These are phyloP conservation scores for Penaeus monodon DNA, from an alignment of 2,888 invertebrate species.

Conservation along the genomic window DNA sequence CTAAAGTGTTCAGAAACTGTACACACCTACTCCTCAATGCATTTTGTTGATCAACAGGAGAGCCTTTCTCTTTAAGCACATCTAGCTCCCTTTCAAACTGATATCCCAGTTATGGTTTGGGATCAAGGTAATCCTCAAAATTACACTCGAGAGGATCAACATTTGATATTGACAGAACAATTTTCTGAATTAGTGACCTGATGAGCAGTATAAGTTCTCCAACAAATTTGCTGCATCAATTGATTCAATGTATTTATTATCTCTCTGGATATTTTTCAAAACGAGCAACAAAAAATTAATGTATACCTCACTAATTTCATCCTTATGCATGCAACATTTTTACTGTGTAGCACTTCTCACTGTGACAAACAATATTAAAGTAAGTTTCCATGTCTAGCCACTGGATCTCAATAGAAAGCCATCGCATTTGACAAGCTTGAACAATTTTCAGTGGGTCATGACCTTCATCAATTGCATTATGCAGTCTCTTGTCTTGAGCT, in stretches of 20 bases:
- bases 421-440: conserved; percentile 26
- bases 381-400: conserved; percentile 24
- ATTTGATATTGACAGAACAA: too few relatives aligned
- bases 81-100: too few relatives aligned
- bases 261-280: conserved; percentile 29
- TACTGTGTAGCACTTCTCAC: conserved; percentile 37
- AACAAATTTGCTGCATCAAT: too few relatives aligned
- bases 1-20: too few relatives aligned
- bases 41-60: too few relatives aligned
- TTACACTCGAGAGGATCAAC: too few relatives aligned
- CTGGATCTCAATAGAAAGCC: conserved; percentile 28
- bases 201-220: not conserved
- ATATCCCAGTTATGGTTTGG: too few relatives aligned
- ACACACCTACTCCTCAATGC: too few relatives aligned
- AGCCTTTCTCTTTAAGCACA: not conserved
- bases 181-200: not conserved
- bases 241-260: conserved; percentile 3
- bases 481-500: conserved; percentile 22
- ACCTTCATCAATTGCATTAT: conserved; percentile 31
- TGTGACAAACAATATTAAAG: conserved; percentile 23
- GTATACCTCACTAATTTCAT: conserved; percentile 16
- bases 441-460: conserved; percentile 26
- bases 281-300: not conserved
- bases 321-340: conserved; percentile 32
- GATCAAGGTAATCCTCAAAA: too few relatives aligned